Conservation (phyloP, 2,113 vertebrate genomes). For the Anarrhichthys ocellatus region DNA sequence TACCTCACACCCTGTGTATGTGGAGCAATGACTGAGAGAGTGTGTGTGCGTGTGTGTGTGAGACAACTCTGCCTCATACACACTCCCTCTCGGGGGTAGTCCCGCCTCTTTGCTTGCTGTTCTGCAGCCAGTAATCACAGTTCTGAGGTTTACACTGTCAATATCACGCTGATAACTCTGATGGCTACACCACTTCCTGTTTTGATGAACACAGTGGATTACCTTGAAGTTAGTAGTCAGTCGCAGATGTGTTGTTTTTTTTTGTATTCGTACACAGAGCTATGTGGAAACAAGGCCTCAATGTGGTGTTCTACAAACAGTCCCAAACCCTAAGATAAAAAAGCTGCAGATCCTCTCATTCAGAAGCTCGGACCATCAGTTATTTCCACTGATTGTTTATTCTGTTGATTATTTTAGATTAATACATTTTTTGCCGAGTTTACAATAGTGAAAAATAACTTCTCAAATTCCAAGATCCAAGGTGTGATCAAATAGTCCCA, state of each 20-base stretch:
- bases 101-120: slow-evolving; percentile 55
- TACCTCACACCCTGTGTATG: slow-evolving; percentile 67
- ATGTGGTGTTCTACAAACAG: neutral
- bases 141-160: slow-evolving; percentile 64
- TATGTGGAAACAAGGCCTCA: neutral
- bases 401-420: neutral
- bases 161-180: slow-evolving; percentile 37
- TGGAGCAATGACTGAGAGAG: slow-evolving; percentile 48
- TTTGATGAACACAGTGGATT: slow-evolving; percentile 37
- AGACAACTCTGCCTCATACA: slow-evolving; percentile 46
- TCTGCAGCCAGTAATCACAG: slow-evolving; percentile 46
- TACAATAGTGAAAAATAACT: neutral
- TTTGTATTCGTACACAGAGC: neutral
- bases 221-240: neutral
- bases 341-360: neutral
- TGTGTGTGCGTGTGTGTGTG: slow-evolving; percentile 37
- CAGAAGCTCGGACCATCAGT: neutral
- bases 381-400: neutral
- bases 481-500: neutral
- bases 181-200: slow-evolving; percentile 30
- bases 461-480: neutral
- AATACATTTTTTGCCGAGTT: neutral
- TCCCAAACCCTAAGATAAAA: neutral
- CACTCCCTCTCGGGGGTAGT: slow-evolving; percentile 64
- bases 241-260: neutral